These are phyloP conservation scores for Sminthopsis crassicaudata DNA, from an alignment of 2,113 vertebrate genomes.

Conservation along the genomic window DNA sequence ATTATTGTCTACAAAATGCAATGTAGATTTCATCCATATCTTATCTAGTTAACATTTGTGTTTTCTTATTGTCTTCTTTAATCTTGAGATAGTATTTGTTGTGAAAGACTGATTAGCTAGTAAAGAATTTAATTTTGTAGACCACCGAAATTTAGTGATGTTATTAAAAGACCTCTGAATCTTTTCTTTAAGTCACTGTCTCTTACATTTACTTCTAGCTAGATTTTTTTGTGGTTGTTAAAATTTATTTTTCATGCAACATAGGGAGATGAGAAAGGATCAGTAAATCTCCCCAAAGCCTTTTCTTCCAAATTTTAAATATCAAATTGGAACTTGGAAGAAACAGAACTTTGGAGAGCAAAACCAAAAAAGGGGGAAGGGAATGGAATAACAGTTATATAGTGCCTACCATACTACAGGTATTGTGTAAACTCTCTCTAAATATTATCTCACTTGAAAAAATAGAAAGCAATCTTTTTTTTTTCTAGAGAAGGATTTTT, in stretches of 20 bases:
- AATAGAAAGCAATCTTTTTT: not conserved
- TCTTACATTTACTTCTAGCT: not conserved
- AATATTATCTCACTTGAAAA: not conserved
- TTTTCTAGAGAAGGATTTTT: not conserved
- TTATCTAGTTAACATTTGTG: not conserved
- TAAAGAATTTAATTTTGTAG: not conserved
- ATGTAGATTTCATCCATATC: not conserved
- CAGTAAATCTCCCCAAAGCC: not conserved
- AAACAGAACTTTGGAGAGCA: not conserved
- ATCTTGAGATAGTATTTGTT: not conserved
- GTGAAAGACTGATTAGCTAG: not conserved
- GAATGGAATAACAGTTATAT: not conserved
- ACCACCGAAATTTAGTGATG: not conserved
- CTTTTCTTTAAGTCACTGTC: slow-evolving; percentile 23
- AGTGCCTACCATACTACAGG: not conserved
- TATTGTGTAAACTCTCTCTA: not conserved
- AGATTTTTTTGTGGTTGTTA: not conserved
- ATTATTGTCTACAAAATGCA: slow-evolving; percentile 24
- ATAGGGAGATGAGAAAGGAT: not conserved
- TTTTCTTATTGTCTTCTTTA: slow-evolving; percentile 31
- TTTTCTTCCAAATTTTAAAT: not conserved
- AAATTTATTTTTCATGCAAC: not conserved
- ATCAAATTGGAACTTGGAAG: not conserved
- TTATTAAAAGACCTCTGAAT: slow-evolving; percentile 15
- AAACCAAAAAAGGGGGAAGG: not conserved